Base-by-base conservation (phyloP, 1,140 invertebrate species). In the Drosophila ficusphila region DNA sequence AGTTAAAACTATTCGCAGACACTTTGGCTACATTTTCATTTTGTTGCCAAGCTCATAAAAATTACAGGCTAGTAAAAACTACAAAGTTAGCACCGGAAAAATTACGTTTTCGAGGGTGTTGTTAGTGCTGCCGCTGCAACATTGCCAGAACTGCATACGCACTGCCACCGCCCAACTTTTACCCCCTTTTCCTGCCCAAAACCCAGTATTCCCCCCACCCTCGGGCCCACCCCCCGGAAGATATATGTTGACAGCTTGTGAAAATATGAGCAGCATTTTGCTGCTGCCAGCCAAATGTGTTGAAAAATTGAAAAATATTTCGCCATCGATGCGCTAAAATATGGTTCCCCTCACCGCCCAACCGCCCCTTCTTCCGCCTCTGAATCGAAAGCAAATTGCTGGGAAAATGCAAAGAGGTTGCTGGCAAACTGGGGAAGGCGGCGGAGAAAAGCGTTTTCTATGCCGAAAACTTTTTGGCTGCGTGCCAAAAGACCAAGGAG, bases 261-360 rank as follows among this genome's bases (percentile, higher is more conserved):
- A 86, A 86, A 86, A 86, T 86, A 86, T 86, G 81, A 86, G 81
- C 82, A 86, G 73, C 76, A 53, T 88, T 86, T 86, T 88, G 81
- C 82, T 86, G 77, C 68, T 86, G 76, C 82, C 81, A 85, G 81
- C 81, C 81, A 85, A 85, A 85, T 85, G 81, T 86, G 81, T 86
- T 86, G 81, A 86, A 86, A 86, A 86, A 86, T 86, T 85, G 79
- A 85, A 85, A 86, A 85, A 85, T 86, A 86, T 85, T 85, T 85
- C 76, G 81, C 76, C 67, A 68, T 86, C 81, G 82, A 86, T 86
- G 81, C 69, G 69, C 81, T 86, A 77, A 86, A 88, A 86, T 86
- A 86, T 86, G 81, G 76, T 81, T 39, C 52, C 67, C 65, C 64
- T 57, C 65, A 49, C 60, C 27, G 5, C n/a, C 29, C 38, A n/a